phyloP scores from a whole-genome alignment of 2,888 invertebrate species.

The Syrphus vitripennis region DNA sequence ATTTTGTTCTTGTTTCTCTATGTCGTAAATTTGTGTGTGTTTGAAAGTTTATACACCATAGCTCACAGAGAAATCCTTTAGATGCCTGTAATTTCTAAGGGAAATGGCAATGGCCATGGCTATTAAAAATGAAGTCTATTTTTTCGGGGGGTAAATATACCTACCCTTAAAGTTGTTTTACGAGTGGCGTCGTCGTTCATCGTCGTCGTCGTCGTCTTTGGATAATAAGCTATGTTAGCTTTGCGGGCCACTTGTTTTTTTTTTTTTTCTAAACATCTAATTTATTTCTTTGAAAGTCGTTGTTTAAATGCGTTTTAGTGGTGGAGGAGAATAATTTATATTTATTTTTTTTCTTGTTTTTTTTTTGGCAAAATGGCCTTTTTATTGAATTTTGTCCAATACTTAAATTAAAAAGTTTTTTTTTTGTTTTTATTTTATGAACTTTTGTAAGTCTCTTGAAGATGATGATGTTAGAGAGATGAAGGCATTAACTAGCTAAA shows the following conservation, averaged over 20 bases:
- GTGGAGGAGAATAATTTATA: background rate
- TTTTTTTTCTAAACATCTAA: slow-evolving; percentile 7
- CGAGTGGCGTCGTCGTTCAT: slow-evolving; percentile 2
- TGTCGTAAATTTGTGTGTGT: background rate
- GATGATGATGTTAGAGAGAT: background rate
- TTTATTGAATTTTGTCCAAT: slow-evolving; percentile 55
- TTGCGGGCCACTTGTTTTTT: background rate
- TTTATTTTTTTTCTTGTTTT: too few relatives aligned
- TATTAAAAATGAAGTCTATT: slow-evolving; percentile 9
- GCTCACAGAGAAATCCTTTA: background rate
- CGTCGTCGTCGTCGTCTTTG: background rate
- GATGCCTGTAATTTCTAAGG: background rate
- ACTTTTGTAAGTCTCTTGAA: background rate
- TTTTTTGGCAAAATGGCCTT: background rate
- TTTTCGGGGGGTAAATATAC: background rate
- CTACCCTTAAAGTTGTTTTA: slow-evolving; percentile 20
- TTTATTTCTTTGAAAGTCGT: slow-evolving; percentile 19
- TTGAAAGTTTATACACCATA: background rate
- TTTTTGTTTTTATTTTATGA: background rate
- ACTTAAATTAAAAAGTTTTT: slow-evolving; percentile 48
- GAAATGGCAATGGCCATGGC: background rate
- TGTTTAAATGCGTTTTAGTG: background rate
- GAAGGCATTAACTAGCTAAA: background rate
- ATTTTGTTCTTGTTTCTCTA: slow-evolving; percentile 30
- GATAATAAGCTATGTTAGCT: slow-evolving; percentile 1